phyloP scores from a whole-genome alignment of 2,888 invertebrate genomes.

The Mellilla xanthometata region DNA sequence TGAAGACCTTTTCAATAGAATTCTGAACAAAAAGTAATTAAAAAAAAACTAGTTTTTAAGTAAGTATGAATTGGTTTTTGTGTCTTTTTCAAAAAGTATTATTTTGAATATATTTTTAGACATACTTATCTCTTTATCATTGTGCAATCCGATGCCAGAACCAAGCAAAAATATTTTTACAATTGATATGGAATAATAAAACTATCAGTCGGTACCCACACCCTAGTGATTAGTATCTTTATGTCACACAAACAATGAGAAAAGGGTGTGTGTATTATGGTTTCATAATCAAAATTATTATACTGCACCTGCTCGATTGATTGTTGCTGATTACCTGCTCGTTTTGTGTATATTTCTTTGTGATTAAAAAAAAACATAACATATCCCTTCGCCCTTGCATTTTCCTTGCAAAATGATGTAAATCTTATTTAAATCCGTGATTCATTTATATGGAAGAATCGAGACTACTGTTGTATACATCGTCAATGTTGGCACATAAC shows the following conservation, averaged over 20 bases:
- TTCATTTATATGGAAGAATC: slow-evolving; percentile 23
- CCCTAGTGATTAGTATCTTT: slow-evolving; percentile 19
- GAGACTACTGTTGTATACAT: slow-evolving; percentile 28
- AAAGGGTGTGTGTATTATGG: slow-evolving; percentile 11
- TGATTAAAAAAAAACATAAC: too few species aligned
- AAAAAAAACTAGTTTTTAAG: too few species aligned
- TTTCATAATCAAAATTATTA: slow-evolving; percentile 14
- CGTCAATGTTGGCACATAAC: slow-evolving; percentile 8
- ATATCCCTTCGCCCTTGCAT: too few species aligned
- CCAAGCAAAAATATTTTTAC: slow-evolving; percentile 18
- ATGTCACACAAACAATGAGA: background rate
- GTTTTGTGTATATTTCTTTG: slow-evolving; percentile 4
- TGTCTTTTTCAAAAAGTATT: too few species aligned
- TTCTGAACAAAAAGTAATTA: too few species aligned
- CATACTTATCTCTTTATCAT: too few species aligned
- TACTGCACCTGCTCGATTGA: background rate
- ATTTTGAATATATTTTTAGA: too few species aligned
- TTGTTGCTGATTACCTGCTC: background rate
- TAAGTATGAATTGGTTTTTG: too few species aligned
- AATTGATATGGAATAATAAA: too few species aligned
- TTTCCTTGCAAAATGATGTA: slow-evolving; percentile 19
- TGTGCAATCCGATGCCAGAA: slow-evolving; percentile 3
- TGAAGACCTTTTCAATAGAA: too few species aligned
- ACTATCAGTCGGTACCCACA: slow-evolving; percentile 12
- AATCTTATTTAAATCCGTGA: slow-evolving; percentile 32